phyloP scores from a whole-genome alignment of 2,888 invertebrate species.

The Drosophila anomalata region DNA sequence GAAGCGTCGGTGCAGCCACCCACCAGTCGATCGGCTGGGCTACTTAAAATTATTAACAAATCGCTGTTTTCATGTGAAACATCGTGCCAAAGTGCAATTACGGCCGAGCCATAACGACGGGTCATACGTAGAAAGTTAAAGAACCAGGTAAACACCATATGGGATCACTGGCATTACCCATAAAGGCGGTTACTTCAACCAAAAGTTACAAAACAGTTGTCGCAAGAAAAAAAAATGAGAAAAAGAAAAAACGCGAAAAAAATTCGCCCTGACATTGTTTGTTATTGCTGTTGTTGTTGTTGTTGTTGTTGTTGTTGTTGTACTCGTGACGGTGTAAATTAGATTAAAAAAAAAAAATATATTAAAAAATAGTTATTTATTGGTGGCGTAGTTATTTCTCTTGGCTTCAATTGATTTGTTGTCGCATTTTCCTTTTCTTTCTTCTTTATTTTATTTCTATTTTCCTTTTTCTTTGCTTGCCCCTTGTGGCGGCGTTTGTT shows the following conservation, averaged over 20 bases:
- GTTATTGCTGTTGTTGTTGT: conserved; percentile 26
- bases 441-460: not conserved
- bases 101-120: conserved; percentile 4
- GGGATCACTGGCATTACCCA: conserved; percentile 3
- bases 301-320: conserved; percentile 5
- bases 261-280: conserved; percentile 24
- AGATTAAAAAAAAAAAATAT: conserved; percentile 10
- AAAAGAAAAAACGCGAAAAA: not conserved
- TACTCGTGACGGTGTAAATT: conserved; percentile 34
- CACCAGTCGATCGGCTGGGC: conserved; percentile 6
- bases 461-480: not conserved
- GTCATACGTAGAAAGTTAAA: not conserved
- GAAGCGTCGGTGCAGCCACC: not conserved
- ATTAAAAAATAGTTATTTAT: not conserved
- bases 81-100: conserved; percentile 18
- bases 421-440: not conserved
- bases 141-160: conserved; percentile 14
- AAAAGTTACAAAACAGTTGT: conserved; percentile 21
- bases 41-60: conserved; percentile 28
- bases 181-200: conserved; percentile 25
- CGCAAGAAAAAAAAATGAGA: not conserved
- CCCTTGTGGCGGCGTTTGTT: conserved; percentile 8
- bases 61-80: conserved; percentile 29
- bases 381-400: not conserved
- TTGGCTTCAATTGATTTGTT: conserved; percentile 30